Evolutionary conservation across 2,888 invertebrate genomes (phyloP), one percentile per base, ranked within the genome.

Genomic region (Antheraea assamensis): DNA sequence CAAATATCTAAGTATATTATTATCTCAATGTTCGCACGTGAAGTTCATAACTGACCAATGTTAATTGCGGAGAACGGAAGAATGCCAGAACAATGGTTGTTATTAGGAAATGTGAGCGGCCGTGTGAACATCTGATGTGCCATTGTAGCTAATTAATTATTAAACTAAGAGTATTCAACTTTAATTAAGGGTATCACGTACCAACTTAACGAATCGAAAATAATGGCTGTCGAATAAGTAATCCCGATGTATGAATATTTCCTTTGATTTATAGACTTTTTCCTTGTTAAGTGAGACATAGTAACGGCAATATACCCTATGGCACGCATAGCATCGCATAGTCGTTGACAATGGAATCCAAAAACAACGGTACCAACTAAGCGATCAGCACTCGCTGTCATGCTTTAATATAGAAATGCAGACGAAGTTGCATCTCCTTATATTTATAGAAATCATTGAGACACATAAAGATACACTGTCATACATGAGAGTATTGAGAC

Each of bases 31-130:
- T 42, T 42, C 42, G 42, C 24, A 24, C n/a, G 27, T 55, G 24
- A 70, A 73, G 35, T 73, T 73, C 55, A 49, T 49, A 70, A 55
- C 70, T 21, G 21, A 70, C 68, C 70, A 70, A 70, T 74, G 70
- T 74, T 74, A 72, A 72, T 72, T 72, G 35, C 66, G 21, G 61
- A 31, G 70, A 74, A 74, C 64, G 74, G 64, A 47, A 35, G 64
- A 27, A 30, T 31, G n/a, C 24, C 31, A 19, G 70, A 70, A 74
- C 74, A 74, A 74, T 72, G 64, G 71, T 7, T 13, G 35, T 61
- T 70, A 74, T 74, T 74, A 74, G 49, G 64, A 55, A 72, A 47
- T 31, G 58, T 55, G 61, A 52, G 31, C 35, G n/a, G 70, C 72
- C 71, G 72, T 74, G 74, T 64, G 64, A 74, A 72, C 61, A 30